Base-by-base conservation (phyloP, 2,113 vertebrate species). In the Hiodon tergisus region DNA sequence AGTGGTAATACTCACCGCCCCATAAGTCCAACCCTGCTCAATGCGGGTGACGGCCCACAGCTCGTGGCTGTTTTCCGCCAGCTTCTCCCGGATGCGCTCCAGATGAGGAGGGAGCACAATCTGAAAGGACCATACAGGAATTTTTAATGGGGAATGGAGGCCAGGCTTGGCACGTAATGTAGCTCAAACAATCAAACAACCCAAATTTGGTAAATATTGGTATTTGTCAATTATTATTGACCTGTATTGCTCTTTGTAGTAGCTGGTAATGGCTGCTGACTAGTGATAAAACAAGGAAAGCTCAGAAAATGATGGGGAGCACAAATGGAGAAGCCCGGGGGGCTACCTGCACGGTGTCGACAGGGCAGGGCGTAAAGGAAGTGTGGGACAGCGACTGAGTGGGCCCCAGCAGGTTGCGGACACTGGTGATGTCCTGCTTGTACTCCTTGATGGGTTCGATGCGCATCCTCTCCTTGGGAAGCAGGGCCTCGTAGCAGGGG, bases 61-160 rank as follows among this genome's bases (percentile, higher is more conserved):
- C 82, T 98, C 96, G 5, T 98, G 96, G 83, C 97, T 98, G 79
- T 98, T 98, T 82, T 98, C 96, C 54, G 96, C 96, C 79, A 98
- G 89, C 78, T 96, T 98, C 87, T 98, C 96, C 86, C 96, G 88
- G 82, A 98, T 94, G 65, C 95, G 93, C 82, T 98, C 96, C 84
- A 98, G 85, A 76, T 98, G 96, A 74, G 95, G 95, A 81, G 95
- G 96, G 80, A 98, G 87, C 60, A 98, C 95, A 76, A 98, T 96
- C 96, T 98, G 86, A 84, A 79, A 74, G 59, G 62, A 31, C 31
- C 31, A 2, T 31, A 31, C 31, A 31, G 31, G 31, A 31, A 31
- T 31, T 31, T 31, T 2, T 31, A 31, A 31, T 31, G 63, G 13
- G 51, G 73, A 5, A 66, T 61, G 58, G 31, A 76, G n/a, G 54